Conservation (phyloP, 2,113 vertebrate species). For the Ceratotherium simum region DNA sequence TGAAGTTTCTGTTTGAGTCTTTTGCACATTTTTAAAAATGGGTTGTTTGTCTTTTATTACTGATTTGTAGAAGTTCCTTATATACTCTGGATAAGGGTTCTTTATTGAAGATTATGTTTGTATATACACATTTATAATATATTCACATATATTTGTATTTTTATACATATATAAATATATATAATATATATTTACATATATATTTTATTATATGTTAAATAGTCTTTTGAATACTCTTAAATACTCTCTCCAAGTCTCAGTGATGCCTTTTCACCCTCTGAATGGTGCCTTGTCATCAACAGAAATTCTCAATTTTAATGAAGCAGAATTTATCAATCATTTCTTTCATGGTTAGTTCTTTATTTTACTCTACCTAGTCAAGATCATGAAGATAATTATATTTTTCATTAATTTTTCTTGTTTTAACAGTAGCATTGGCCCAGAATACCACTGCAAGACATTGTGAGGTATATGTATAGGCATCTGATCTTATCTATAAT, state of each 20-base stretch:
- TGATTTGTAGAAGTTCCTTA: background rate
- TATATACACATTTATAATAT: background rate
- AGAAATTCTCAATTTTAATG: background rate
- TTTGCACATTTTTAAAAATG: background rate
- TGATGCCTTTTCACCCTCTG: background rate
- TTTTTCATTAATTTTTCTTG: background rate
- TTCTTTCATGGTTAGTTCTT: background rate
- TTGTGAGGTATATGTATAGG: background rate
- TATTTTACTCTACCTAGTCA: background rate
- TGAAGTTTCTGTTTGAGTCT: background rate
- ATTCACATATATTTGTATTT: too few relatives aligned
- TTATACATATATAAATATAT: background rate
- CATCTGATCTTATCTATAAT: background rate
- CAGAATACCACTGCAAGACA: background rate
- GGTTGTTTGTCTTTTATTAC: background rate
- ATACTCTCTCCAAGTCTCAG: background rate
- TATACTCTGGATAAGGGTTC: background rate
- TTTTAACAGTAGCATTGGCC: background rate
- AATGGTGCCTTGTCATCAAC: background rate
- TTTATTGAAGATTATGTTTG: background rate
- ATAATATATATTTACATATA: background rate
- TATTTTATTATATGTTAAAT: background rate
- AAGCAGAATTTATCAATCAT: background rate
- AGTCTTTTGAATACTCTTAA: background rate
- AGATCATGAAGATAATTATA: background rate